phyloP scores from a whole-genome alignment of 2,888 invertebrate genomes.

The Diarsia rubi region DNA sequence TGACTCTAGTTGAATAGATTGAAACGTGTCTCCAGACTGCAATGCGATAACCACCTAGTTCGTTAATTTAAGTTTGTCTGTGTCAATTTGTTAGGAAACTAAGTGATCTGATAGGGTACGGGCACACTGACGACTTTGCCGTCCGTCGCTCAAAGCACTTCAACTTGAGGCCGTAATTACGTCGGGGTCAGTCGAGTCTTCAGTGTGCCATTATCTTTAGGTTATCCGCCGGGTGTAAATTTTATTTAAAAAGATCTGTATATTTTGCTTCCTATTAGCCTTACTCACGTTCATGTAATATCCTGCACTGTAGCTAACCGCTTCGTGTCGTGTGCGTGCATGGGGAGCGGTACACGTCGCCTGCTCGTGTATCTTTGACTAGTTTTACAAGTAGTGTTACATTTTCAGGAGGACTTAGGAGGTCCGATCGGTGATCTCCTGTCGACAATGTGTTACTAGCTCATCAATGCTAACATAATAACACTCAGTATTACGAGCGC shows the following conservation, averaged over 20 bases:
- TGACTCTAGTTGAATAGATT: slow-evolving; percentile 94
- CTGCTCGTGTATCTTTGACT: slow-evolving; percentile 65
- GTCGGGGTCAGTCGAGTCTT: slow-evolving; percentile 65
- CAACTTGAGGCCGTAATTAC: slow-evolving; percentile 21
- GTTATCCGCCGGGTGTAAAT: slow-evolving; percentile 78
- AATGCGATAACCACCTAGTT: slow-evolving; percentile 79
- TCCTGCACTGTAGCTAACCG: slow-evolving; percentile 87
- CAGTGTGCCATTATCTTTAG: slow-evolving; percentile 73
- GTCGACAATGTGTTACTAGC: slow-evolving; percentile 92
- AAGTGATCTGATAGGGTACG: slow-evolving; percentile 70
- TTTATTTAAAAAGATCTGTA: slow-evolving; percentile 87
- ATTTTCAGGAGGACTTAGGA: slow-evolving; percentile 93
- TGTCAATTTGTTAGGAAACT: slow-evolving; percentile 86
- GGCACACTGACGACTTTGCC: slow-evolving; percentile 63
- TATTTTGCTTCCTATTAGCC: slow-evolving; percentile 84
- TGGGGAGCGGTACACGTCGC: slow-evolving; percentile 75
- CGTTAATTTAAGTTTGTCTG: slow-evolving; percentile 80
- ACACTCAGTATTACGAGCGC: slow-evolving; percentile 82
- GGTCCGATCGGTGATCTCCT: slow-evolving; percentile 92
- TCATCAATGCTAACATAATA: slow-evolving; percentile 74
- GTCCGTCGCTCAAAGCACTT: slow-evolving; percentile 43
- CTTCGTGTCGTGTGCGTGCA: slow-evolving; percentile 80
- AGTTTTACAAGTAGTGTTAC: slow-evolving; percentile 85
- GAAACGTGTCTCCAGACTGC: slow-evolving; percentile 73
- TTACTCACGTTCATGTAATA: slow-evolving; percentile 82